Evolutionary conservation across 1,140 invertebrate genomes (phyloP).

Genomic region (Lasioglossum albipes): DNA sequence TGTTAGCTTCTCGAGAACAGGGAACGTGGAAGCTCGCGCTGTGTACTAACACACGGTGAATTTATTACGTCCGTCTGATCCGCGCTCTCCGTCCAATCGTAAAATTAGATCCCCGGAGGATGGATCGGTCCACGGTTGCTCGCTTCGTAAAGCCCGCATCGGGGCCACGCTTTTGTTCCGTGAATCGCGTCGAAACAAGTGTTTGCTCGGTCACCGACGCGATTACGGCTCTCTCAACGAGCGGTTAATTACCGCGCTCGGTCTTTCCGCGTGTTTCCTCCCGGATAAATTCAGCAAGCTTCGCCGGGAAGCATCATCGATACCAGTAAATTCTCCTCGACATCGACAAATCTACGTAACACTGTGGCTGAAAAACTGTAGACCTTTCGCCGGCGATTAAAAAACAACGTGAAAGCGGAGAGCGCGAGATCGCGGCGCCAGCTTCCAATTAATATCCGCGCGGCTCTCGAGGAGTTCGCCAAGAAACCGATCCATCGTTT

Average conservation of each 20-base stretch:
- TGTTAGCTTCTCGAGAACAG: neutral
- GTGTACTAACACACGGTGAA: neutral
- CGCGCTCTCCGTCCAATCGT: neutral
- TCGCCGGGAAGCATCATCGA: too few relatives aligned
- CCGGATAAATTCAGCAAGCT: too few relatives aligned
- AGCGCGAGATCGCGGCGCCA: slow-evolving; percentile 20
- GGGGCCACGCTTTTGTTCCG: slow-evolving; percentile 10
- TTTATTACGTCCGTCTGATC: slow-evolving; percentile 22
- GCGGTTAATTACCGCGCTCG: slow-evolving; percentile 1
- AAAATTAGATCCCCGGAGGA: slow-evolving; percentile 23
- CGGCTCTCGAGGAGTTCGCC: slow-evolving; percentile 41
- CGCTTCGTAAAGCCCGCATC: slow-evolving; percentile 8
- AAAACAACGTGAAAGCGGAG: slow-evolving; percentile 7
- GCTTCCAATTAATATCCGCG: slow-evolving; percentile 29
- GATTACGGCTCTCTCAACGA: neutral
- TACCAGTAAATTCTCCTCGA: too few relatives aligned
- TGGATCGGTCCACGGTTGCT: slow-evolving; percentile 10
- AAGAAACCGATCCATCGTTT: slow-evolving; percentile 10
- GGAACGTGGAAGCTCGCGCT: slow-evolving; percentile 17
- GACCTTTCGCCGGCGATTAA: neutral
- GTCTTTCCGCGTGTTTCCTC: slow-evolving; percentile 17
- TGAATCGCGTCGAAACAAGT: slow-evolving; percentile 33
- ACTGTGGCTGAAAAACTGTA: too few relatives aligned
- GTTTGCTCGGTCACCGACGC: slow-evolving; percentile 20
- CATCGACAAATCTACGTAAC: too few relatives aligned